Conservation (phyloP, 2,797 vertebrate species). For the Remorina albescens region DNA sequence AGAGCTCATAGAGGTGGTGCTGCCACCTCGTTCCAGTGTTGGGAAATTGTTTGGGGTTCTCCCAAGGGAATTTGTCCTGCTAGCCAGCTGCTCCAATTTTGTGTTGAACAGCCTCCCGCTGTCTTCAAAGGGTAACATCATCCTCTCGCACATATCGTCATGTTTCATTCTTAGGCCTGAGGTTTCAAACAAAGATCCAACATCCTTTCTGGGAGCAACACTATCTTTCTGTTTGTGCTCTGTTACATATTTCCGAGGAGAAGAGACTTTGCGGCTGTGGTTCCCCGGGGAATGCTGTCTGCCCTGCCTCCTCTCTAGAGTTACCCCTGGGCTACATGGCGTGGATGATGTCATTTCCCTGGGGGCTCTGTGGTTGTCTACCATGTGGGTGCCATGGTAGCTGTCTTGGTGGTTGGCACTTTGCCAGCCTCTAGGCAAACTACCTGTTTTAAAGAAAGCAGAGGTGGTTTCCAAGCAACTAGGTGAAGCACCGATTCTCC, state of each 20-base stretch:
- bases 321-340: constrained; percentile 80
- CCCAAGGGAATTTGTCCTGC: constrained; percentile 89
- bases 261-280: constrained; percentile 84
- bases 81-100: constrained; percentile 92
- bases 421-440: constrained; percentile 84
- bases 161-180: constrained; percentile 77
- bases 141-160: constrained; percentile 78
- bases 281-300: constrained; percentile 82
- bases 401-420: constrained; percentile 80
- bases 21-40: constrained; percentile 87
- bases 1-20: constrained; percentile 87
- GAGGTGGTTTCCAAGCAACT: constrained; percentile 73
- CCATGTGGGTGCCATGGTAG: constrained; percentile 52
- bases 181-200: constrained; percentile 78
- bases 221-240: constrained; percentile 86
- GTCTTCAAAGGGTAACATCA: constrained; percentile 83
- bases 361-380: constrained; percentile 61
- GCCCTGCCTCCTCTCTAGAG: constrained; percentile 88
- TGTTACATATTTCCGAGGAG: constrained; percentile 86
- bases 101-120: constrained; percentile 92
- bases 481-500: constrained; percentile 52
- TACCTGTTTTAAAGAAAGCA: constrained; percentile 79
- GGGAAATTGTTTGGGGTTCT: constrained; percentile 86
- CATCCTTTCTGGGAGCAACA: constrained; percentile 70
- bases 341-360: constrained; percentile 74